phyloP scores from a whole-genome alignment of 2,797 vertebrate species.

The Microcaecilia unicolor region DNA sequence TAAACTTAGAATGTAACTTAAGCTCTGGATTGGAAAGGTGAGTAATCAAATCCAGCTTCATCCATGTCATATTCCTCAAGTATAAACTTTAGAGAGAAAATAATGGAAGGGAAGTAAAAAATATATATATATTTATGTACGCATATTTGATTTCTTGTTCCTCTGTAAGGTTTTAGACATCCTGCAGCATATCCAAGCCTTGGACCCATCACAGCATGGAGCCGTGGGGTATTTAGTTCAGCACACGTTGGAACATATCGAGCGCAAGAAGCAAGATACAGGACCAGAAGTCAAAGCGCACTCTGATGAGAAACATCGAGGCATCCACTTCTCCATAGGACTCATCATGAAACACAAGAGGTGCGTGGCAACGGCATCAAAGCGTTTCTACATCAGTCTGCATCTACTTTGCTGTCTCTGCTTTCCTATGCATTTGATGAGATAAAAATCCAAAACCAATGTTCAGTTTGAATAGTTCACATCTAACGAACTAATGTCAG shows the following conservation, averaged over 20 bases:
- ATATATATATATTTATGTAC: too few species aligned
- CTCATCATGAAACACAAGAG: conserved; percentile 96
- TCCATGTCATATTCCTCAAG: background rate
- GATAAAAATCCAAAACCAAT: too few species aligned
- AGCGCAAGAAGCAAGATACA: conserved; percentile 81
- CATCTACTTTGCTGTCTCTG: too few species aligned
- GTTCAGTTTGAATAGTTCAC: too few species aligned
- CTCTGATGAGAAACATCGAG: conserved; percentile 73
- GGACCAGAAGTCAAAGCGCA: conserved; percentile 79
- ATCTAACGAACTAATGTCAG: too few species aligned
- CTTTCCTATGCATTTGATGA: too few species aligned
- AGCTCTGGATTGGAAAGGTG: too few species aligned
- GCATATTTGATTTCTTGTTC: conserved; percentile 2
- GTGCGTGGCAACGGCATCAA: conserved; percentile 58
- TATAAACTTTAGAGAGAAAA: too few species aligned
- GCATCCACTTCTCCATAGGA: conserved; percentile 83
- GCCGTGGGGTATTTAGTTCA: conserved; percentile 92
- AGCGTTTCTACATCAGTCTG: too few species aligned
- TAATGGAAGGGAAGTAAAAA: too few species aligned
- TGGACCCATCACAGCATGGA: conserved; percentile 91
- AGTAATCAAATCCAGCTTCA: too few species aligned
- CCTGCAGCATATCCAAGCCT: conserved; percentile 88
- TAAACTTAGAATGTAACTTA: too few species aligned
- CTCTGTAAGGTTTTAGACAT: conserved; percentile 87
- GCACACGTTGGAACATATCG: conserved; percentile 93